Percentiles rank a stretch among this genome's conserved stretches.
Evolutionary conservation across 2,113 vertebrate species (phyloP).

Genomic region (Caranx melampygus): DNA sequence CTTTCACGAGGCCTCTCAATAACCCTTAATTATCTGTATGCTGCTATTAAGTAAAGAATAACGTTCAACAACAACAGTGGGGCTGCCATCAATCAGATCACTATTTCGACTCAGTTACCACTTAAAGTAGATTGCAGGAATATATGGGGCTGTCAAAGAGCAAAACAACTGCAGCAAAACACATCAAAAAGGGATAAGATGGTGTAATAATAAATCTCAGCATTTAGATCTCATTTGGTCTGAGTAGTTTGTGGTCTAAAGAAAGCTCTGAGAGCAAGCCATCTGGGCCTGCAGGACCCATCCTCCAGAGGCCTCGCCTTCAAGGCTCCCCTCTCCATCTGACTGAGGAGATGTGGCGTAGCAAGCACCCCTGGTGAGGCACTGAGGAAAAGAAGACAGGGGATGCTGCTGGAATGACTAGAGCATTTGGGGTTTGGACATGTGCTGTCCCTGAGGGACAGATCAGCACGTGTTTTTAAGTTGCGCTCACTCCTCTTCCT

Average conservation of each 20-base stretch:
- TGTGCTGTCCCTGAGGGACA: conserved; percentile 74
- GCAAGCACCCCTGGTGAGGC: conserved; percentile 57
- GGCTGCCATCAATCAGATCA: conserved; percentile 28
- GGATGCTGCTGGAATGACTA: conserved; percentile 68
- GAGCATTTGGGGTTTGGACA: conserved; percentile 73
- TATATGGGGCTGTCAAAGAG: background rate
- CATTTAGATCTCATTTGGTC: conserved; percentile 40
- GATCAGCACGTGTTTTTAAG: conserved; percentile 69
- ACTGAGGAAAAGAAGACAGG: conserved; percentile 52
- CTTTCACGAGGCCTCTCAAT: conserved; percentile 54
- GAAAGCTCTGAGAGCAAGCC: conserved; percentile 49
- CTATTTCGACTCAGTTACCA: conserved; percentile 3
- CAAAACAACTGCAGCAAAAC: background rate
- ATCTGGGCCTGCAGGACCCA: conserved; percentile 62
- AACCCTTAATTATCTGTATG: conserved; percentile 60
- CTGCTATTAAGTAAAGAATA: conserved; percentile 62
- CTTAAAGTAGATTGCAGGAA: background rate
- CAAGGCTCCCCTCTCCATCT: conserved; percentile 55
- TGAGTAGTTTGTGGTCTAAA: conserved; percentile 44
- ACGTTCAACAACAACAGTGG: conserved; percentile 39
- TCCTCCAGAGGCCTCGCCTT: conserved; percentile 53
- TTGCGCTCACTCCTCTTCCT: conserved; percentile 36
- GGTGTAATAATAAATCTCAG: conserved; percentile 11
- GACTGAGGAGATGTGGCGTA: conserved; percentile 72
- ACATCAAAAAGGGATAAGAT: background rate